Percentiles rank a stretch among this genome's conserved stretches.
Conservation (phyloP, 1,140 invertebrate genomes). For the Drosophila takahashii region DNA sequence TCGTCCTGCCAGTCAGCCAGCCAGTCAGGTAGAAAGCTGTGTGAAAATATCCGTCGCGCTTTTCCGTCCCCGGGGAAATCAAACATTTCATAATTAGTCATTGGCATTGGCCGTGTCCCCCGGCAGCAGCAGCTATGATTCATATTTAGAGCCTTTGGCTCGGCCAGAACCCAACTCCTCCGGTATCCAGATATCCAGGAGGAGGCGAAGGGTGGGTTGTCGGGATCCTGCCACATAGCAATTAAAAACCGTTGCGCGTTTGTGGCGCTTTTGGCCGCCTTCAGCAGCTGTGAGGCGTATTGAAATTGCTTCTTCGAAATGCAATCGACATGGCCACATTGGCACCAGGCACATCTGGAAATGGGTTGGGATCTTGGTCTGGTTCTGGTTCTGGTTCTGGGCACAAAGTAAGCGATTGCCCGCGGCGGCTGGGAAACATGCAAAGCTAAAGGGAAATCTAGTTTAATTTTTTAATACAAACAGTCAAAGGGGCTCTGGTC, state of each 20-base stretch:
- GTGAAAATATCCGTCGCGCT: conserved; percentile 74
- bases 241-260: conserved; percentile 74
- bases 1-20: conserved; percentile 47
- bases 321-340: conserved; percentile 68
- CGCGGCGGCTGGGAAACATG: conserved; percentile 66
- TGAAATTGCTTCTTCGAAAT: conserved; percentile 78
- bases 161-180: conserved; percentile 15
- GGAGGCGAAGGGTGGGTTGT: conserved; percentile 11
- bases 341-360: conserved; percentile 29
- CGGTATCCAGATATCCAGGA: conserved; percentile 1
- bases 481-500: conserved; percentile 59
- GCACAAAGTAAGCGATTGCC: conserved; percentile 71
- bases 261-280: conserved; percentile 60
- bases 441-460: conserved; percentile 81
- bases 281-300: conserved; percentile 69
- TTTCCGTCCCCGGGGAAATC: conserved; percentile 78
- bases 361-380: neutral
- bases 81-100: conserved; percentile 85
- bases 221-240: conserved; percentile 60
- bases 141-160: conserved; percentile 56
- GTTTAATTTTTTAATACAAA: conserved; percentile 81
- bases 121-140: conserved; percentile 64
- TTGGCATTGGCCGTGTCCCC: conserved; percentile 68
- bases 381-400: neutral
- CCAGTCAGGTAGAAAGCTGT: conserved; percentile 48